Conservation (phyloP, 2,888 invertebrate species). For the Lottia gigantea region DNA sequence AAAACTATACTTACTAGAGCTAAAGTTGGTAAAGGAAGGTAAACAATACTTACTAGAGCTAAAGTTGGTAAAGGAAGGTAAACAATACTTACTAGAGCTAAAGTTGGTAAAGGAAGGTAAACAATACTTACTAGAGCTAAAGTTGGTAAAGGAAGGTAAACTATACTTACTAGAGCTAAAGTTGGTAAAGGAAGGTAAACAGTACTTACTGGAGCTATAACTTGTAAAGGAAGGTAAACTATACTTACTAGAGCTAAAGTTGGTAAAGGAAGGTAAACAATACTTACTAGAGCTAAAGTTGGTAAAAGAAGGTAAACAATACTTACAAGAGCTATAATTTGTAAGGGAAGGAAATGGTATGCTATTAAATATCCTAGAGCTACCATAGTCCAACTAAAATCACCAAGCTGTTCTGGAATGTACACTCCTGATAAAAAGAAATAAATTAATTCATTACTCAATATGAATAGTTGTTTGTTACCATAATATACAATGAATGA, state of each 20-base stretch:
- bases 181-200: not conserved
- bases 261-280: not conserved
- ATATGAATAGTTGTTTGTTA: no score
- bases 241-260: not conserved
- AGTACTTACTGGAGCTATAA: not conserved
- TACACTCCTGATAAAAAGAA: slow-evolving; percentile 74
- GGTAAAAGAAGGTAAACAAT: slow-evolving; percentile 55
- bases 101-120: not conserved
- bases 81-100: not conserved
- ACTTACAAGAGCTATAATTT: slow-evolving; percentile 65
- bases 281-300: slow-evolving; percentile 63
- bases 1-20: slow-evolving; percentile 32
- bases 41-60: no score
- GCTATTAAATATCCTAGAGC: slow-evolving; percentile 67
- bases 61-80: no score
- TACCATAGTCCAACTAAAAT: slow-evolving; percentile 68
- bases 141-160: not conserved
- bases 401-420: slow-evolving; percentile 60
- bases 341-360: slow-evolving; percentile 66
- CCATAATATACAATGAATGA: no score
- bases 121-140: not conserved
- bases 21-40: slow-evolving; percentile 61
- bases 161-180: not conserved
- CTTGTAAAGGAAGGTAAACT: no score
- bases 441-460: no score